phyloP scores from a whole-genome alignment of 2,113 vertebrate species.

The Corythornis vintsioides region DNA sequence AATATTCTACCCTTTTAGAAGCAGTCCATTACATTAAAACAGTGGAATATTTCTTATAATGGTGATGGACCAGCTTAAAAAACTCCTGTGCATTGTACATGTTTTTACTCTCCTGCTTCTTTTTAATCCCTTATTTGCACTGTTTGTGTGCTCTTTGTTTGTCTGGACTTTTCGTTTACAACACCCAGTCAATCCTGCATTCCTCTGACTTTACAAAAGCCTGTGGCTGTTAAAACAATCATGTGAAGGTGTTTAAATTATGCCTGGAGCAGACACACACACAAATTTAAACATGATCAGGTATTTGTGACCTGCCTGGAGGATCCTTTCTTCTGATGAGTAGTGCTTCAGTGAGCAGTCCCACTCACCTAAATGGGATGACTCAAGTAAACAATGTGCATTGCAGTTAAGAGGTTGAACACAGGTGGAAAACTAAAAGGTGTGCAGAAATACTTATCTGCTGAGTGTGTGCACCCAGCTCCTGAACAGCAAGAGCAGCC shows the following conservation, averaged over 20 bases:
- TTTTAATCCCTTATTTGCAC: background rate
- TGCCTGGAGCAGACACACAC: background rate
- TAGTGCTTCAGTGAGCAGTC: background rate
- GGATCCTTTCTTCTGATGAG: background rate
- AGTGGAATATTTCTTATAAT: background rate
- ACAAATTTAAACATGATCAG: background rate
- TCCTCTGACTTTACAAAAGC: background rate
- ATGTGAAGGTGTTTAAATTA: background rate
- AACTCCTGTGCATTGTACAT: fast-evolving
- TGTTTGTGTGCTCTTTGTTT: background rate
- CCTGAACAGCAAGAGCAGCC: background rate
- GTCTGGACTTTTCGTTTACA: background rate
- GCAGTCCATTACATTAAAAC: background rate
- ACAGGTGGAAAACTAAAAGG: constrained; percentile 19
- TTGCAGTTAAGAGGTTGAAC: background rate
- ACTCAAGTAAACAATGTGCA: background rate
- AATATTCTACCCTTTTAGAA: background rate
- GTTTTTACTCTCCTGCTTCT: background rate
- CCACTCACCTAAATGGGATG: background rate
- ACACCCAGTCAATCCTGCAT: background rate
- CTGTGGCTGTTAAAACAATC: background rate
- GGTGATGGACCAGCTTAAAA: background rate
- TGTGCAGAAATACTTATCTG: constrained; percentile 31
- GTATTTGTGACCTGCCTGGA: background rate
- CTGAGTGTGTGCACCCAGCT: constrained; percentile 1